These are phyloP conservation scores for Camponotus floridanus DNA, from an alignment of 1,140 invertebrate genomes.

Conservation along the genomic window DNA sequence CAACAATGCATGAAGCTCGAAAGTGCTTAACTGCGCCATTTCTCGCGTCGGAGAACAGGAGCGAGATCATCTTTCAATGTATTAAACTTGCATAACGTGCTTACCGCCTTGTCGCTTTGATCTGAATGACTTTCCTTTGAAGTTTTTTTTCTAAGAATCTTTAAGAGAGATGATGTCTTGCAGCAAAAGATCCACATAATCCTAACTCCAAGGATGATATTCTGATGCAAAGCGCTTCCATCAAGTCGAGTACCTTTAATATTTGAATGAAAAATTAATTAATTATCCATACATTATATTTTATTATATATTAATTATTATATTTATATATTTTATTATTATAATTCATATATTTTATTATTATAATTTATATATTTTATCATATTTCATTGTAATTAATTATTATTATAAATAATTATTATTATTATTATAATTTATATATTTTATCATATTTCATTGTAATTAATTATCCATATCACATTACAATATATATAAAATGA, in stretches of 20 bases:
- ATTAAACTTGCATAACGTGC: background rate
- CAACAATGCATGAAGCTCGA: slow-evolving; percentile 5
- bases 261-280: slow-evolving; percentile 11
- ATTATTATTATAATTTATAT: too few species aligned
- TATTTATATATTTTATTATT: too few species aligned
- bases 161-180: too few species aligned
- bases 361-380: too few species aligned
- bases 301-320: too few species aligned
- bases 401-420: too few species aligned
- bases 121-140: background rate
- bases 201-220: background rate
- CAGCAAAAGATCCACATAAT: background rate
- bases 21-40: slow-evolving; percentile 22
- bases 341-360: too few species aligned
- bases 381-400: too few species aligned
- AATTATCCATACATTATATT: background rate
- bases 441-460: too few species aligned
- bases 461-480: too few species aligned
- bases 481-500: too few species aligned
- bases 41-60: background rate
- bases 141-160: background rate
- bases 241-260: background rate
- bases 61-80: slow-evolving; percentile 24
- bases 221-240: background rate
- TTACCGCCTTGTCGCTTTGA: background rate